These are phyloP conservation scores for Drosophila biarmipes DNA, from an alignment of 1,140 invertebrate species.

Conservation along the genomic window DNA sequence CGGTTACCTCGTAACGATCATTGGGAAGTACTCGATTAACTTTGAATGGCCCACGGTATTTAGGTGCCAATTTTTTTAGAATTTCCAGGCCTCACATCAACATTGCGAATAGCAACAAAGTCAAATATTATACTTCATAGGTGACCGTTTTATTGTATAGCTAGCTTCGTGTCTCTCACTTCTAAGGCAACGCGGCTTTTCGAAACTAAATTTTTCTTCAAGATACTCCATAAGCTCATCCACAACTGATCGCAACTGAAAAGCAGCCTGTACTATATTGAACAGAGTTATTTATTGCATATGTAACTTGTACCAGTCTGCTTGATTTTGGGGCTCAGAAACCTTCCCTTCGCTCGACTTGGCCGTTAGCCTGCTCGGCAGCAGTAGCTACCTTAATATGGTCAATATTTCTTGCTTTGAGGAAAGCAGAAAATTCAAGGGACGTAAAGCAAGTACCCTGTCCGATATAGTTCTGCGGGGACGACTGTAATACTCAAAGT, in stretches of 20 bases:
- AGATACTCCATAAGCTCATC: not conserved
- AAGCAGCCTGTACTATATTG: not conserved
- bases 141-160: constrained; percentile 1
- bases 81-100: not conserved
- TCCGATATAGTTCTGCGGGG: too few species aligned
- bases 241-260: not conserved
- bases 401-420: not conserved
- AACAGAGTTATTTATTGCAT: too few species aligned
- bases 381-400: not conserved
- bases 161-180: not conserved
- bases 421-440: too few species aligned
- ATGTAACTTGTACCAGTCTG: not conserved
- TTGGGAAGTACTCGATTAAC: not conserved
- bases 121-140: not conserved
- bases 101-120: constrained; percentile 5
- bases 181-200: not conserved
- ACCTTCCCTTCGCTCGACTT: not conserved
- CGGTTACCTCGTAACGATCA: not conserved
- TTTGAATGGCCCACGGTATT: constrained; percentile 1
- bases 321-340: not conserved
- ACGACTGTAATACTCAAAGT: too few species aligned
- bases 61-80: constrained; percentile 8
- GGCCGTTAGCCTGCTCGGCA: not conserved
- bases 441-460: too few species aligned
- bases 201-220: not conserved